Evolutionary conservation across 2,797 vertebrate species (phyloP), one percentile per base, ranked within the genome.

Genomic region (Phrynocephalus forsythii): DNA sequence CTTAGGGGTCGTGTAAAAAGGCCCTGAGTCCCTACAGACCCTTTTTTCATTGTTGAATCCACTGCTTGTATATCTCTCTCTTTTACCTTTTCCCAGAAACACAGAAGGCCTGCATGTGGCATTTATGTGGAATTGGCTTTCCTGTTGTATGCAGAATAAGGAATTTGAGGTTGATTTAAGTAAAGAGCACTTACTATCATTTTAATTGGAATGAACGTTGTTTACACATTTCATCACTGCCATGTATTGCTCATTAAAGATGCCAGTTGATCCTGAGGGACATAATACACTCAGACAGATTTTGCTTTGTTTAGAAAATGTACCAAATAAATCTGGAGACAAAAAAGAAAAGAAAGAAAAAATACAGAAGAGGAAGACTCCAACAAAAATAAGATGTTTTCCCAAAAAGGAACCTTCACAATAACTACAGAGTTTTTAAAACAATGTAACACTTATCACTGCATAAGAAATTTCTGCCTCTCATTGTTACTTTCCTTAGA

Each of bases 141-240:
- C 33, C 13, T 73, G 6, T 16, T 33, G 9, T 28, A 52, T 5
- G 80, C 56, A 79, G 73, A 73, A 75, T 88, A 22, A 75, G 3
- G 22, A 44, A 83, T 33, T 67, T 80, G n/a, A 24, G 9, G 10
- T 81, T 84, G 48, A 68, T 68, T 38, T 81, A 82, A 22, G 69
- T 52, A 87, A 86, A 77, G 78, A 44, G 88, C 0, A 0, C 85
- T 94, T 94, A 83, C 83, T 89, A 83, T 33, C 44, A 68, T 87
- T 93, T 93, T 92, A 95, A 93, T 89, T 93, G 89, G 92, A 93
- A 94, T 92, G 91, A 93, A 85, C 11, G 90, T 86, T 93, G 92
- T 92, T 95, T 95, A 93, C 88, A 93, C 83, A 94, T 86, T 90
- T 88, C 85, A 91, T 87, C 86, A 93, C 93, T 88, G 83, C 77